A percentile compares a stretch with the other conserved stretches of the same genome.
These are phyloP conservation scores for Ictalurus punctatus DNA, from an alignment of 2,113 vertebrate genomes.

Conservation along the genomic window DNA sequence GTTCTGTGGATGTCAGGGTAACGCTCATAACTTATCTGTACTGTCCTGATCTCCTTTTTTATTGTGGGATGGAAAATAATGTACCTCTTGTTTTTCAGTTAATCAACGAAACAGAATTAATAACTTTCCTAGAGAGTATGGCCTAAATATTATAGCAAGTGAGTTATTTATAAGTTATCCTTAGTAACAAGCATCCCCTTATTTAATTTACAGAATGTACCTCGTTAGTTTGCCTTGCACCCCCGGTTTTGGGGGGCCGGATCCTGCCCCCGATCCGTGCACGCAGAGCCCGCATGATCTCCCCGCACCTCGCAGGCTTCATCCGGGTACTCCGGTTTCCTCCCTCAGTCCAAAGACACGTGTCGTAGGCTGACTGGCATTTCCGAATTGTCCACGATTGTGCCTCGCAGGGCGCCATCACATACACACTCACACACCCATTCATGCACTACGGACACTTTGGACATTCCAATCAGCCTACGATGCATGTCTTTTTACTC, in stretches of 20 bases:
- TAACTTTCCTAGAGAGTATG: not conserved
- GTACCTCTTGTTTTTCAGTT: not conserved
- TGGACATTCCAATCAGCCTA: too few species aligned
- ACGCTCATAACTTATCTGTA: constrained; percentile 29
- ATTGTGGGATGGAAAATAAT: not conserved
- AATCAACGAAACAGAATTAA: not conserved
- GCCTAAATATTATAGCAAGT: not conserved
- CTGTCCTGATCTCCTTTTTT: not conserved
- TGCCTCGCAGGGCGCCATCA: too few species aligned
- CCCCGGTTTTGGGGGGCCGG: too few species aligned
- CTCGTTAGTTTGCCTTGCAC: not conserved
- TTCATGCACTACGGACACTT: too few species aligned
- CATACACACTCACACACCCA: too few species aligned
- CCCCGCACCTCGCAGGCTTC: too few species aligned
- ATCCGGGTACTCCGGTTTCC: too few species aligned
- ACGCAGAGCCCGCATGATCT: too few species aligned
- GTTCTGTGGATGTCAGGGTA: constrained; percentile 97
- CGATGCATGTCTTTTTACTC: too few species aligned
- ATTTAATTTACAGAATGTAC: not conserved
- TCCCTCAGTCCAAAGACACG: too few species aligned
- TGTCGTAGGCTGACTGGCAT: not conserved
- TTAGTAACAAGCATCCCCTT: not conserved
- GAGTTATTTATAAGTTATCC: not conserved
- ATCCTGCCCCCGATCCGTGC: too few species aligned
- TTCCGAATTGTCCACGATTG: too few species aligned